phyloP scores from a whole-genome alignment of 64 coral and sea anemone genomes.

The Actinia tenebrosa region DNA sequence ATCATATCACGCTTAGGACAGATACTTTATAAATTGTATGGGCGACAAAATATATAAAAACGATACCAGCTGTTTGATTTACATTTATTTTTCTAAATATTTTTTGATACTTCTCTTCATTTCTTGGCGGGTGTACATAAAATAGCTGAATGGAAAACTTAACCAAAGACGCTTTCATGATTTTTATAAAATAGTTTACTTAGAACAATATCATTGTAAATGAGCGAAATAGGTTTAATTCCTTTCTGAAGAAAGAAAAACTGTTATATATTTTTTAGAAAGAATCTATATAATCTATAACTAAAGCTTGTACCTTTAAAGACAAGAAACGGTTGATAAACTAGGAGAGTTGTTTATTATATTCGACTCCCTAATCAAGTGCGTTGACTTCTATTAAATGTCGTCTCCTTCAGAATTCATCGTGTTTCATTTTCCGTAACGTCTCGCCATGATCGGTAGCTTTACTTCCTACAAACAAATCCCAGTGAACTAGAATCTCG shows the following conservation, averaged over 20 bases:
- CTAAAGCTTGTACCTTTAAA: too few species aligned
- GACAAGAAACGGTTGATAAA: background rate
- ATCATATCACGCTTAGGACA: too few species aligned
- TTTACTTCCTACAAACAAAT: conserved; percentile 94
- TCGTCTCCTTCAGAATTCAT: conserved; percentile 45
- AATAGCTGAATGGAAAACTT: too few species aligned
- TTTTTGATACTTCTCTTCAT: background rate
- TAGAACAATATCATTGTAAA: background rate
- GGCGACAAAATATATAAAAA: background rate
- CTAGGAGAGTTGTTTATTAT: background rate
- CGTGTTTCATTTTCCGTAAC: conserved; percentile 77
- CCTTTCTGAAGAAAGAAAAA: background rate
- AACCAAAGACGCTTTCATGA: background rate
- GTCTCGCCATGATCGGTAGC: conserved; percentile 96
- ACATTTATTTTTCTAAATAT: background rate
- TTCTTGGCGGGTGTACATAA: background rate
- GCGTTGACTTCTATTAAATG: background rate
- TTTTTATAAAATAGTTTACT: background rate
- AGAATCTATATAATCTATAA: too few species aligned
- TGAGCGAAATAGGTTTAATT: background rate
- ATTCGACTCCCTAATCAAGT: too few species aligned
- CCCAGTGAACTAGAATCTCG: conserved; percentile 91
- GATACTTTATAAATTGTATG: too few species aligned
- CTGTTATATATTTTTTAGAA: background rate
- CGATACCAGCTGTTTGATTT: background rate